These are phyloP conservation scores for Clarias laeviceps DNA, from an alignment of 2,797 vertebrate species.

Conservation along the genomic window DNA sequence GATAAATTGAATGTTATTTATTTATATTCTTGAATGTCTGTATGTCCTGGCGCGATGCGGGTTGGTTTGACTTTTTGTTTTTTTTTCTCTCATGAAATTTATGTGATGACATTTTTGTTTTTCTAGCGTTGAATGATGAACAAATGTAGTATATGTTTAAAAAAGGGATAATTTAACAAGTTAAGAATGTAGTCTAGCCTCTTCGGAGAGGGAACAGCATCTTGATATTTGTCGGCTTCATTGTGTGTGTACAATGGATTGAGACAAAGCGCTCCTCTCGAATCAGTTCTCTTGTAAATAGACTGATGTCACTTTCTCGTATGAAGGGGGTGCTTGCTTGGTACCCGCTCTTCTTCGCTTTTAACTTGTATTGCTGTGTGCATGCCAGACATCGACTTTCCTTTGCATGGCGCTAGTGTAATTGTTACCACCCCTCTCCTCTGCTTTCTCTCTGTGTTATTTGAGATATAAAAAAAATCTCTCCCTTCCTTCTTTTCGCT, in stretches of 20 bases:
- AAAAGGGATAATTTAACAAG: slow-evolving; percentile 74
- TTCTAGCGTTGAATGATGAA: slow-evolving; percentile 64
- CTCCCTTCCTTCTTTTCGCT: slow-evolving; percentile 63
- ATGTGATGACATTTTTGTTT: slow-evolving; percentile 68
- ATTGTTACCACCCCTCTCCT: slow-evolving; percentile 79
- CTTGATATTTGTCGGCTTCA: slow-evolving; percentile 89
- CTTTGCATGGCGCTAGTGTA: slow-evolving; percentile 93
- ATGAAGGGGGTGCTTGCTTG: slow-evolving; percentile 67
- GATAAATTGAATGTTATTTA: slow-evolving; percentile 85
- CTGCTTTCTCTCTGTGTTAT: slow-evolving; percentile 66
- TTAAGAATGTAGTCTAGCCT: slow-evolving; percentile 93
- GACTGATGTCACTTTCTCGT: slow-evolving; percentile 74
- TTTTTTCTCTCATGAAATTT: slow-evolving; percentile 58
- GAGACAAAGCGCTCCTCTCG: slow-evolving; percentile 68
- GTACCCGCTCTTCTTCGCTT: slow-evolving; percentile 81
- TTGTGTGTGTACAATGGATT: slow-evolving; percentile 82
- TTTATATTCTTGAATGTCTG: slow-evolving; percentile 78
- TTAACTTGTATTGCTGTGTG: slow-evolving; percentile 86
- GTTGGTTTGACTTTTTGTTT: slow-evolving; percentile 57
- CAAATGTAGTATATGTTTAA: slow-evolving; percentile 67
- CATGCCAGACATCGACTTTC: slow-evolving; percentile 84
- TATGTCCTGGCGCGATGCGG: slow-evolving; percentile 73
- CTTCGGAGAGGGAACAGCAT: slow-evolving; percentile 85
- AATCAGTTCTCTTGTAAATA: slow-evolving; percentile 85
- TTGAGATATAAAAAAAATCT: slow-evolving; percentile 43